Percentiles rank a stretch among this genome's conserved stretches.
phyloP scores from a whole-genome alignment of 2,888 invertebrate genomes.

The Phymatocera aterrima region DNA sequence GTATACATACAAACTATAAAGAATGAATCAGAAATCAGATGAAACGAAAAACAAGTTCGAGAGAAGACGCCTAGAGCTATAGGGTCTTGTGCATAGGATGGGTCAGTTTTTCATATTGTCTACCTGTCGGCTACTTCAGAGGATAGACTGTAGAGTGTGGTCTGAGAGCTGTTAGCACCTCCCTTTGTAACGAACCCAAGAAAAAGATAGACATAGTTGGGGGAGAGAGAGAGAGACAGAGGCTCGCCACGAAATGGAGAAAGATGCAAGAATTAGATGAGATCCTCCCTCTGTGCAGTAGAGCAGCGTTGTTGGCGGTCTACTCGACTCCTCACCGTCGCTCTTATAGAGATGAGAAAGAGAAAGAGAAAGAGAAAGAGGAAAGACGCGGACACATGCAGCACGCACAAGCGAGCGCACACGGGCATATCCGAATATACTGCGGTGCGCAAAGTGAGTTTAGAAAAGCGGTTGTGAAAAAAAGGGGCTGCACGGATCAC shows the following conservation, averaged over 20 bases:
- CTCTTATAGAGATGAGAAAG: no score
- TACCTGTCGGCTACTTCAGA: slow-evolving; percentile 48
- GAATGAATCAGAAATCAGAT: slow-evolving; percentile 30
- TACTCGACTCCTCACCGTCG: no score
- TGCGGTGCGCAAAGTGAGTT: background rate
- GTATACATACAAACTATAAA: no score
- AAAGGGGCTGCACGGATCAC: background rate
- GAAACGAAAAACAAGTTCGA: slow-evolving; percentile 42
- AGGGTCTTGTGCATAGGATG: slow-evolving; percentile 37
- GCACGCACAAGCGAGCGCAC: background rate
- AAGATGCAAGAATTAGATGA: background rate
- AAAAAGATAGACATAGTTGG: background rate
- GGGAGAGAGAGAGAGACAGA: background rate
- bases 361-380: no score
- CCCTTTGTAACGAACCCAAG: slow-evolving; percentile 40
- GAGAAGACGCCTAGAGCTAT: slow-evolving; percentile 3
- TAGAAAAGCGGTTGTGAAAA: background rate
- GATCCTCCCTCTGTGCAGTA: background rate
- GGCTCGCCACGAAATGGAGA: background rate
- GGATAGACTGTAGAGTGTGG: no score
- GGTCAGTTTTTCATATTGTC: slow-evolving; percentile 49
- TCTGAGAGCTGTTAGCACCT: slow-evolving; percentile 44
- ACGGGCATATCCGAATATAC: background rate
- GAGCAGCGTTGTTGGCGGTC: slow-evolving; percentile 16
- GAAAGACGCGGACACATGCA: no score